Base-by-base conservation (phyloP, 2,888 invertebrate genomes). In the Xestia ashworthii region DNA sequence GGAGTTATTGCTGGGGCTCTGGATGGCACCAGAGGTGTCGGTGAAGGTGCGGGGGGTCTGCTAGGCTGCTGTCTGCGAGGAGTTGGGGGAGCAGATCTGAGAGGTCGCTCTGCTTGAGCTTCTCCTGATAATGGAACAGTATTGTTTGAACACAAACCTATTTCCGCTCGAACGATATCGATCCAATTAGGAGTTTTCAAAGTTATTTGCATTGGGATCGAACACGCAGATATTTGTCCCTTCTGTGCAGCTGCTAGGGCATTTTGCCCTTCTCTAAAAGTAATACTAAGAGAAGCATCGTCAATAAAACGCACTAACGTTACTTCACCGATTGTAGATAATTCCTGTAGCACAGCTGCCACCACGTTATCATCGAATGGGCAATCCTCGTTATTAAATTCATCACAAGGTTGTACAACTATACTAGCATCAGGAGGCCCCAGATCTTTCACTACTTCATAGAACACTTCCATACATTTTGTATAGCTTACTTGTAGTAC, bases 341-440 rank as follows among this genome's bases (percentile, higher is more conserved):
- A 97, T 90, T 98, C 98, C 91, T 98, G 98, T 76, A 99, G 96
- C 46, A 99, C 95, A 8, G 98, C 97, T 78, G 98, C 97, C 97
- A 99, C 98, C 58, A 98, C 97, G 89, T 97, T 97, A 91, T 99
- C 98, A 91, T 98, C 98, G 90, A 98, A 98, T 38, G 98, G 97
- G 32, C 97, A 97, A 38, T 97, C 97, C 14, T 97, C 97, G 12
- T 93, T 92, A 80, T 93, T 92, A 60, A 91, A 90, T 22, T 95
- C 96, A 25, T 95, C 93, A 60, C 91, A 89, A 12, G 96, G 95
- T 88, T 94, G 93, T 14, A 99, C 98, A 69, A 99, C 98, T 85
- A 99, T 98, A 32, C 99, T 99, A 3, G 98, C 98, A 96, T 99
- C 99, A 0, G 99, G 99, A 9, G 99, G 99, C 0, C 99, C 99